These are phyloP conservation scores for Phylloscopus collybita DNA, from an alignment of 2,797 vertebrate genomes.

Conservation along the genomic window DNA sequence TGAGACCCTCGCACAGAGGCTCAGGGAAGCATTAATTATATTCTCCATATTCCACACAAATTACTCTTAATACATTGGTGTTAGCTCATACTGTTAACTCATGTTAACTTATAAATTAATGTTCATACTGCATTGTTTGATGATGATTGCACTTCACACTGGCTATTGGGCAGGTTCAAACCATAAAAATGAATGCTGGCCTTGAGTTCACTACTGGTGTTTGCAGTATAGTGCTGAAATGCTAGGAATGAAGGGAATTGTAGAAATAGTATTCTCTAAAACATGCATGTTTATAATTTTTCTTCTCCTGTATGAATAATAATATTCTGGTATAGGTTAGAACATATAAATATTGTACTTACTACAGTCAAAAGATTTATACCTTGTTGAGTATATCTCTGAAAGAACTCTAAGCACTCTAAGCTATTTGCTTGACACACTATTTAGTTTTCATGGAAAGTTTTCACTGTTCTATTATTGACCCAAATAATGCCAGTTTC, in stretches of 20 bases:
- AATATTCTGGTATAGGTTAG: neutral
- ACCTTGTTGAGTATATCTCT: neutral
- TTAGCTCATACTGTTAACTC: neutral
- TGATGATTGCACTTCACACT: neutral
- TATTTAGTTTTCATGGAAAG: neutral
- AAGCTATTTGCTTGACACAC: neutral
- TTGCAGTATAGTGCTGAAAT: neutral
- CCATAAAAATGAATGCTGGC: neutral
- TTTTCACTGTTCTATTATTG: neutral
- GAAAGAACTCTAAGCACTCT: neutral
- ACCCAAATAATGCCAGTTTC: neutral
- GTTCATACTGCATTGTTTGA: neutral
- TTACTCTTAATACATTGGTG: neutral
- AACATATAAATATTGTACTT: slow-evolving; percentile 22
- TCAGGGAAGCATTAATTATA: neutral
- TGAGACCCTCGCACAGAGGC: too few relatives aligned
- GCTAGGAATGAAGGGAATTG: neutral
- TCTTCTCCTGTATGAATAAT: neutral
- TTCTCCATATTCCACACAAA: neutral
- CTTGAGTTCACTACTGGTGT: neutral
- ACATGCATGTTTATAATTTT: neutral
- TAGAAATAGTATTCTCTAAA: neutral
- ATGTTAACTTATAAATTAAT: neutral
- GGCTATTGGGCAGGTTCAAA: neutral
- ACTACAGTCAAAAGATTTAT: neutral